phyloP scores from a whole-genome alignment of 2,113 vertebrate species.

The Etia nguti region DNA sequence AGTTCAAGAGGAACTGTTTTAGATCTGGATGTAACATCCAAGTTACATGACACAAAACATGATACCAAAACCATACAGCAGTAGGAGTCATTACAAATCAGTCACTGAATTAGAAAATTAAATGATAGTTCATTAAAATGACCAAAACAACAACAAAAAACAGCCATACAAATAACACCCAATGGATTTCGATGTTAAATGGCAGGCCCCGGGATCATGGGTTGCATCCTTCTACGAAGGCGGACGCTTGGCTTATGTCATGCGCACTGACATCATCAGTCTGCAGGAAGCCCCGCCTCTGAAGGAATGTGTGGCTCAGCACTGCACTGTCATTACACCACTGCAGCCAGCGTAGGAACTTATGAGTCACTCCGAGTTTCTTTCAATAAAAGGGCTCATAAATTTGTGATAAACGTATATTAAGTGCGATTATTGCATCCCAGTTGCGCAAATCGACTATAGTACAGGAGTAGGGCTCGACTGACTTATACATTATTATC shows the following conservation, averaged over 20 bases:
- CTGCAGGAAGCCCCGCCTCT: conserved; percentile 10
- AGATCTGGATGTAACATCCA: background rate
- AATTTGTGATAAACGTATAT: background rate
- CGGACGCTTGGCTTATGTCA: conserved; percentile 18
- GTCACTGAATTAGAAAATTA: background rate
- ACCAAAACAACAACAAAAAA: background rate
- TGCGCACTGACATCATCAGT: conserved; percentile 39
- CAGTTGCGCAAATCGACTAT: background rate
- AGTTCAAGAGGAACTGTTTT: background rate
- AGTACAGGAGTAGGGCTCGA: background rate
- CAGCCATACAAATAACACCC: background rate
- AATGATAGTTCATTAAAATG: background rate
- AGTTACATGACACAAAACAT: background rate
- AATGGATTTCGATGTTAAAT: background rate
- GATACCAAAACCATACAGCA: background rate
- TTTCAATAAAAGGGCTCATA: background rate
- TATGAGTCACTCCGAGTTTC: conserved; percentile 16
- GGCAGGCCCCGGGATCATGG: background rate
- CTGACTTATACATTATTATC: background rate
- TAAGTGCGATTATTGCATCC: background rate
- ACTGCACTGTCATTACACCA: conserved; percentile 32
- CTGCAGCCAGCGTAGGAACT: conserved; percentile 15
- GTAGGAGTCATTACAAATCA: background rate
- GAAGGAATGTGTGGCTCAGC: background rate
- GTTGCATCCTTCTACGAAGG: background rate